Base-by-base conservation (phyloP, 2,113 vertebrate species). In the Sinocyclocheilus rhinocerous region DNA sequence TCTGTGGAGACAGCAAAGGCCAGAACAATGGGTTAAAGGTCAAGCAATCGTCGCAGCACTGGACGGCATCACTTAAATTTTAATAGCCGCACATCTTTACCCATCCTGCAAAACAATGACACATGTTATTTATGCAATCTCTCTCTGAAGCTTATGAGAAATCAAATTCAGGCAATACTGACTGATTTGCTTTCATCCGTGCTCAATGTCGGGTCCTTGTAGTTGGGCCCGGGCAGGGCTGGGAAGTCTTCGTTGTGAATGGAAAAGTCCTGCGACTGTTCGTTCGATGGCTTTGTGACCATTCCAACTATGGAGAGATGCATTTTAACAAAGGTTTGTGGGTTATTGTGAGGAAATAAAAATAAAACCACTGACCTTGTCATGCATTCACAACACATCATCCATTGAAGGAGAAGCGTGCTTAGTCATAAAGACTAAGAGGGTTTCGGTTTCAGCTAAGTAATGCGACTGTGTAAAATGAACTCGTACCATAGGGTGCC, bases 231-330 rank as follows among this genome's bases (percentile, higher is more conserved):
- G 90, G 98, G 97, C 94, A 99, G 96, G 93, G 98, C 98, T 90
- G 98, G 98, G 91, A 99, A 99, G 93, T 99, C 98, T 95, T 99
- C 97, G 22, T 99, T 99, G 93, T 99, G 98, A 95, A 99, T 99
- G 92, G 98, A 99, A 93, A 99, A 99, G 93, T 99, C 98, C 92
- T 99, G 98, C 87, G 97, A 98, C 96, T 98, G 97, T 93, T 99
- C 98, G 91, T 96, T 99, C 90, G 98, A 97, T 93, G 97, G 97
- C 94, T 99, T 99, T 90, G 98, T 99, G 95, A 99, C 98, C 98
- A 99, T 99, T 92, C 98, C 98, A 94, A 99, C 98, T 99, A 92
- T 13, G 87, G 12, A 63, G 52, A 89, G 20, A 86, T 1, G 39
- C 52, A 70, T 83, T 83, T 55, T 20, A 50, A 70, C 18, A 83